phyloP scores from a whole-genome alignment of 2,797 vertebrate genomes.

The Calcarius lapponicus region DNA sequence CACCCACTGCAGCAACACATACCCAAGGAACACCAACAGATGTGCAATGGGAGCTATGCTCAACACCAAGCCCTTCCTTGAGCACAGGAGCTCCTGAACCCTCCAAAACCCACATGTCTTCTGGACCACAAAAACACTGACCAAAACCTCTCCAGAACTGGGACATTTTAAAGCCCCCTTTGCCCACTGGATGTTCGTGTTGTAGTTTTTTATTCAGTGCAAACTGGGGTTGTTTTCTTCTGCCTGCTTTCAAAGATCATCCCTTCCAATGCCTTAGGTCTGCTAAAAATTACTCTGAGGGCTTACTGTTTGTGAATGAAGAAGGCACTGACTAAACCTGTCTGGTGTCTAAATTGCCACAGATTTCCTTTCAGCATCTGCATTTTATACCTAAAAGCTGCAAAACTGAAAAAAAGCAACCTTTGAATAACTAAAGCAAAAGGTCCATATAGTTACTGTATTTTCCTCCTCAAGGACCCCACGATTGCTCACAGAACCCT shows the following conservation, averaged over 20 bases:
- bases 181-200: neutral
- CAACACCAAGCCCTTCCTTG: neutral
- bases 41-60: rapidly evolving
- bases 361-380: neutral
- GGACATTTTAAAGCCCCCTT: neutral
- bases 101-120: rapidly evolving
- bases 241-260: neutral
- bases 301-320: neutral
- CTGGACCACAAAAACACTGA: neutral
- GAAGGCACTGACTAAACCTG: neutral
- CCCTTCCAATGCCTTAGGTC: neutral
- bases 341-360: neutral
- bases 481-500: rapidly evolving
- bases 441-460: rapidly evolving
- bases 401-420: neutral
- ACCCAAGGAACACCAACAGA: neutral
- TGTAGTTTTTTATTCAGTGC: neutral
- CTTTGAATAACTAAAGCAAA: neutral
- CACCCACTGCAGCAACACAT: neutral
- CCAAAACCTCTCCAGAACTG: neutral
- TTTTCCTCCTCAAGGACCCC: neutral
- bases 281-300: neutral
- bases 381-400: neutral
- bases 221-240: neutral
- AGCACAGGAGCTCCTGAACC: neutral